Evolutionary conservation across 2,113 vertebrate species (phyloP), one percentile per base, ranked within the genome.

Genomic region (Oceanites oceanicus): DNA sequence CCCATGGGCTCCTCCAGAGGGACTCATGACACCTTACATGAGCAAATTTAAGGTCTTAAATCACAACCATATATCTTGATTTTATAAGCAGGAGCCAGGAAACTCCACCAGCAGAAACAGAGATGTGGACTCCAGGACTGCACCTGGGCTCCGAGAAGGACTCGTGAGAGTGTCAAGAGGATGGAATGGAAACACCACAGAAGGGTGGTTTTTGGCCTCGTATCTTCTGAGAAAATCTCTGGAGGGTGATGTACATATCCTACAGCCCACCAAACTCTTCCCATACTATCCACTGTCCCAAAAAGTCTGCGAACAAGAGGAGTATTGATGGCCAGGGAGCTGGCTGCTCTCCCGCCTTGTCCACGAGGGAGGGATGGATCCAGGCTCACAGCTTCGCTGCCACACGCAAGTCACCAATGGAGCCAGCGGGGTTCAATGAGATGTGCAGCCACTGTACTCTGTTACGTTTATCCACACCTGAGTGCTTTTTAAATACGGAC

Each of bases 391-490:
- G 71, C n/a, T 79, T 68, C 4, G 0, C n/a, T 53, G 67, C 59
- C 38, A 2, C 2, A 32, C 8, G 22, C 56, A 45, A 32, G 19
- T 11, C 29, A 8, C 29, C 1, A 0, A 1, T 15, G n/a, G 38
- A 92, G 47, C 47, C 72, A 55, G 30, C 0, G 0, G 27, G 26
- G 40, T 34, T 83, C 88, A 53, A n/a, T 13, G 58, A 79, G 29
- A 70, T 7, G 27, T 47, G 63, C 71, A 77, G 50, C 42, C 75
- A 50, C 29, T 44, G n/a, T 67, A 73, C 26, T 63, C 47, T 19
- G 16, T 66, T 27, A 7, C 4, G 47, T 58, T 87, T 82, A 78
- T 56, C 62, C 73, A 73, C 42, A 68, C 12, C 11, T 8, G 0
- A 53, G 36, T 29, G 61, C 47, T 72, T 92, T 91, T 86, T 38